Base-by-base conservation (phyloP, 2,797 vertebrate genomes). In the Pseudomugil gertrudae region DNA sequence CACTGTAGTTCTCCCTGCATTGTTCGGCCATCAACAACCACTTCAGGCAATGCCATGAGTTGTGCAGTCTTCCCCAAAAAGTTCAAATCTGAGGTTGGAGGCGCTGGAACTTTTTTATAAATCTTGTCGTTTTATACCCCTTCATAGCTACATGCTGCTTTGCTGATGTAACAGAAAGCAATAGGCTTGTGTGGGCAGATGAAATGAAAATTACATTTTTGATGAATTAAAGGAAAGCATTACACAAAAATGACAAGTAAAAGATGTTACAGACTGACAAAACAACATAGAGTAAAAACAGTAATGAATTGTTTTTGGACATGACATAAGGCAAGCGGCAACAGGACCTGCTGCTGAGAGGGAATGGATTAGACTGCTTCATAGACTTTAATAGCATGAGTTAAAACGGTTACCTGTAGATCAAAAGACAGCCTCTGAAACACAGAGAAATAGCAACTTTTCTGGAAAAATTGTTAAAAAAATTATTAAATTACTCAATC, bases 131-230 rank as follows among this genome's bases (percentile, higher is more conserved):
- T 57, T 9, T 4, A 63, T 43, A 24, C 24, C 35, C 2, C 17
- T 29, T 38, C 13, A 59, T 53, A 61, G 33, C 40, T 62, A 24
- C 59, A 24, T 23, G 2, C 40, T 47, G 36, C 53, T 80, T 63
- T 57, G 40, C 72, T 88, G 80, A 84, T 86, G 71, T 63, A 82
- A 82, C 55, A 11, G 14, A 62, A 43, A 73, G 73, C 63, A 77
- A 79, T 14, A 51, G 8, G 32, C 56, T 71, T 40, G 29, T 38
- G 50, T 74, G 30, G 51, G 69, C 47, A 69, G 69, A 72, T 70
- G 65, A 78, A 79, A 74, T 79, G 58, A 76, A 84, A 76, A 53
- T 50, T 0, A 6, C 38, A 30, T 2, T 24, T 74, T 62, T 48
- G 19, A 76, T 23, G 52, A 67, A 29, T 61, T 30, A 69, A 72